Evolutionary conservation across 2,888 invertebrate species (phyloP).

Genomic region (Chouioia cunea): DNA sequence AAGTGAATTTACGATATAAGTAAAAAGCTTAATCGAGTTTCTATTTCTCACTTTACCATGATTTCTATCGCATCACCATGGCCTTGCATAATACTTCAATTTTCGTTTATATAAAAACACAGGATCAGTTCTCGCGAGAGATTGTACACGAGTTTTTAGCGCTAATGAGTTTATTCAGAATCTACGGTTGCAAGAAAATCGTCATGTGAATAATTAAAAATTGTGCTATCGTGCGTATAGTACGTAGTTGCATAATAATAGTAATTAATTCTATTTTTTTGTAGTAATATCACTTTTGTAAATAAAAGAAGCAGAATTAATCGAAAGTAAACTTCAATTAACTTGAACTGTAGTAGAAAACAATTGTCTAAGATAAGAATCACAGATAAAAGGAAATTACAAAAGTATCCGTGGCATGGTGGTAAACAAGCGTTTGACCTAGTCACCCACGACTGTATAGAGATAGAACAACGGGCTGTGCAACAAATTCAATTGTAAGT

Average conservation of each 20-base stretch:
- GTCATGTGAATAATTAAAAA: background rate
- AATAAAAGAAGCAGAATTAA: no score
- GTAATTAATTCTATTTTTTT: constrained; percentile 24
- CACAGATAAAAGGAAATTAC: no score
- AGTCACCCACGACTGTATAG: no score
- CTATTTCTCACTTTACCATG: constrained; percentile 26
- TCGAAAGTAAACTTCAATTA: no score
- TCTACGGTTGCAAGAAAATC: background rate
- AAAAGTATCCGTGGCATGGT: no score
- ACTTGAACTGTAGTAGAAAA: no score
- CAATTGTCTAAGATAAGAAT: no score
- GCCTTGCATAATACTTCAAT: constrained; percentile 28
- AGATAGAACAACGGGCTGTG: background rate
- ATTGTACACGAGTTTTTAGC: constrained; percentile 9
- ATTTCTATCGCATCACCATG: background rate
- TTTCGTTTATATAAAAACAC: constrained; percentile 21
- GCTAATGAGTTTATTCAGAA: constrained; percentile 12
- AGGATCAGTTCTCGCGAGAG: background rate
- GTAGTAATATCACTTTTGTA: background rate
- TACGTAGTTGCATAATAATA: constrained; percentile 16
- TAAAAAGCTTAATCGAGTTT: constrained; percentile 35
- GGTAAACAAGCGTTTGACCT: no score
- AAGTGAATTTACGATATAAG: constrained; percentile 20
- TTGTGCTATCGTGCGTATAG: background rate
- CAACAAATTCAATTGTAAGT: constrained; percentile 19